phyloP scores from a whole-genome alignment of 2,888 invertebrate species.

The Apantesis nais region DNA sequence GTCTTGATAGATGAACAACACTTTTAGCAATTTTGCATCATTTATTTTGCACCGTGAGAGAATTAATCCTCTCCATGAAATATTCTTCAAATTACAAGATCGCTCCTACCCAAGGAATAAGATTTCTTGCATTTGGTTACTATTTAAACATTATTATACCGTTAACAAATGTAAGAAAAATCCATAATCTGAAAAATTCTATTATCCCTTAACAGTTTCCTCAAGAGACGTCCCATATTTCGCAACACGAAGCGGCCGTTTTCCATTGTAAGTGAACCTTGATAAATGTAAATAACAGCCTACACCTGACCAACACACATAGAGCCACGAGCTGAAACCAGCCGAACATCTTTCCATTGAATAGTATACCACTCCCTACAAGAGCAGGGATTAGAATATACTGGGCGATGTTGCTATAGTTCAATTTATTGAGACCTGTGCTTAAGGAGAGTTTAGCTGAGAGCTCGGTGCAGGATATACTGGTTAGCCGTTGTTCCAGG shows the following conservation, averaged over 20 bases:
- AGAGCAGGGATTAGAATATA: slow-evolving; percentile 21
- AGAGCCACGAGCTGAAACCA: slow-evolving; percentile 32
- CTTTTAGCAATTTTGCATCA: too few relatives aligned
- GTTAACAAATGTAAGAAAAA: slow-evolving; percentile 2
- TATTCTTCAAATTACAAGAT: too few relatives aligned
- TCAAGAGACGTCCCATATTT: slow-evolving; percentile 77
- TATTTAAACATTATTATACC: neutral
- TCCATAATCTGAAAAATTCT: slow-evolving; percentile 36
- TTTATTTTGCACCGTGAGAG: too few relatives aligned
- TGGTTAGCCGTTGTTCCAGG: slow-evolving; percentile 62
- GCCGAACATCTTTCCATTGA: slow-evolving; percentile 24
- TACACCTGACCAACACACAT: slow-evolving; percentile 52
- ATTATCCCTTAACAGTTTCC: slow-evolving; percentile 61
- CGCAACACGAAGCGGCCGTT: slow-evolving; percentile 69
- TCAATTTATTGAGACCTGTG: slow-evolving; percentile 37
- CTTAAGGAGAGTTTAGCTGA: slow-evolving; percentile 18
- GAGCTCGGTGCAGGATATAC: slow-evolving; percentile 32
- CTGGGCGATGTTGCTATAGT: slow-evolving; percentile 18
- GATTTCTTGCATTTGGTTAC: neutral
- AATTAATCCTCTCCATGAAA: too few relatives aligned
- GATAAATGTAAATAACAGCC: slow-evolving; percentile 63
- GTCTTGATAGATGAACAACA: too few relatives aligned
- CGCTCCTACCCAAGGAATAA: too few relatives aligned
- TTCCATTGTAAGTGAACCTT: slow-evolving; percentile 76
- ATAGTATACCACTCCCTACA: slow-evolving; percentile 7